phyloP scores from a whole-genome alignment of 2,797 vertebrate genomes.

The Mus spretus region DNA sequence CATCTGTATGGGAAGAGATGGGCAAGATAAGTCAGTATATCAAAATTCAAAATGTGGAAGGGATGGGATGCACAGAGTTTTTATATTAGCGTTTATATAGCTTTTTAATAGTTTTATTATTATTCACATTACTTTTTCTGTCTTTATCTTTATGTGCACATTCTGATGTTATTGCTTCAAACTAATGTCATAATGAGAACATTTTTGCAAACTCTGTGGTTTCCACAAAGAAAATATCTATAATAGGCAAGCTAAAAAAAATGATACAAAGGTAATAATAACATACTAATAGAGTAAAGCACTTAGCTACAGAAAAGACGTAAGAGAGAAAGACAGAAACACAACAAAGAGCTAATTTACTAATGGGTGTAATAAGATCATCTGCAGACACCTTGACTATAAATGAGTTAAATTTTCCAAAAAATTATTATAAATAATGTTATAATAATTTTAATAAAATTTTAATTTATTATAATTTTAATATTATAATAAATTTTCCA shows the following conservation, averaged over 20 bases:
- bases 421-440: too few relatives aligned
- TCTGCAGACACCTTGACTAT: background rate
- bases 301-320: background rate
- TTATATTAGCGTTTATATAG: background rate
- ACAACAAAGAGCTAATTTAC: background rate
- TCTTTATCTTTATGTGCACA: background rate
- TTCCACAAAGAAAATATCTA: background rate
- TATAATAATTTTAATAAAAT: too few relatives aligned
- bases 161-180: background rate
- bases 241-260: background rate
- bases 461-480: too few relatives aligned
- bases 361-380: background rate
- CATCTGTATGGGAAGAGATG: background rate
- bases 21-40: background rate
- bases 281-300: background rate
- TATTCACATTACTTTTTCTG: background rate
- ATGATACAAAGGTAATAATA: background rate
- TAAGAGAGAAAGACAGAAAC: background rate
- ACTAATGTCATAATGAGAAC: background rate
- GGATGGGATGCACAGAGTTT: background rate
- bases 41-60: background rate
- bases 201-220: background rate
- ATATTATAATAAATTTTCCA: too few relatives aligned
- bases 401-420: background rate
- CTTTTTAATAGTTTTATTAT: background rate